Evolutionary conservation across 2,888 invertebrate genomes (phyloP).

Genomic region (Exephanes ischioxanthus): DNA sequence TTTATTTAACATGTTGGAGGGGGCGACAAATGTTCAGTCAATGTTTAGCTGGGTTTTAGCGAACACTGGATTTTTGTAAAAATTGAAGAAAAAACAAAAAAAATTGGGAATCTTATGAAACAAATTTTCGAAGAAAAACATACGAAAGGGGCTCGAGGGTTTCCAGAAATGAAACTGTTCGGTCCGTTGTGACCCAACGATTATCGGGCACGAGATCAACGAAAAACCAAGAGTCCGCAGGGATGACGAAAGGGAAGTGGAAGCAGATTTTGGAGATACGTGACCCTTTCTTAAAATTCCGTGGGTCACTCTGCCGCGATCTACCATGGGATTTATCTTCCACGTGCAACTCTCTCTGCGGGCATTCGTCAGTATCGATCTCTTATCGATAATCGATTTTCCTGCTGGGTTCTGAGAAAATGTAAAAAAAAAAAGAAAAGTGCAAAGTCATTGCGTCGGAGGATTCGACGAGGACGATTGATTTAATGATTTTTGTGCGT

Average conservation of each 20-base stretch:
- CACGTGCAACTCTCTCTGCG: slow-evolving; percentile 22
- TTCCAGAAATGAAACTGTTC: slow-evolving; percentile 1
- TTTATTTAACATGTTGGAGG: no score
- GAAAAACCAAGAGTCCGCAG: not conserved
- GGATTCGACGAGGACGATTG: not conserved
- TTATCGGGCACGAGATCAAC: slow-evolving; percentile 38
- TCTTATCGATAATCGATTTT: slow-evolving; percentile 31
- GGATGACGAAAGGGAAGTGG: not conserved
- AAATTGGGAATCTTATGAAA: not conserved
- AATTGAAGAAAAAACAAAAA: not conserved
- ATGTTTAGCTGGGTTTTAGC: no score
- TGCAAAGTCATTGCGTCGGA: slow-evolving; percentile 10
- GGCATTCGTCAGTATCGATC: slow-evolving; percentile 28
- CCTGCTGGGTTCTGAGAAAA: slow-evolving; percentile 1
- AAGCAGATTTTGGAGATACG: slow-evolving; percentile 34
- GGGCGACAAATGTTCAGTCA: no score
- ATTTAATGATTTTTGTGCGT: not conserved
- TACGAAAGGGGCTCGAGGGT: not conserved
- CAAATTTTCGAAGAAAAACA: slow-evolving; percentile 34
- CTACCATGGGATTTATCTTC: not conserved
- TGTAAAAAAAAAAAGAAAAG: slow-evolving; percentile 5
- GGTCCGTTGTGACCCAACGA: slow-evolving; percentile 1
- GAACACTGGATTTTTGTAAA: no score
- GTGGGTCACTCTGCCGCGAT: slow-evolving; percentile 4
- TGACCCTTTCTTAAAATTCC: slow-evolving; percentile 41